These are phyloP conservation scores for Maconellicoccus hirsutus DNA, from an alignment of 1,140 invertebrate species.

Conservation along the genomic window DNA sequence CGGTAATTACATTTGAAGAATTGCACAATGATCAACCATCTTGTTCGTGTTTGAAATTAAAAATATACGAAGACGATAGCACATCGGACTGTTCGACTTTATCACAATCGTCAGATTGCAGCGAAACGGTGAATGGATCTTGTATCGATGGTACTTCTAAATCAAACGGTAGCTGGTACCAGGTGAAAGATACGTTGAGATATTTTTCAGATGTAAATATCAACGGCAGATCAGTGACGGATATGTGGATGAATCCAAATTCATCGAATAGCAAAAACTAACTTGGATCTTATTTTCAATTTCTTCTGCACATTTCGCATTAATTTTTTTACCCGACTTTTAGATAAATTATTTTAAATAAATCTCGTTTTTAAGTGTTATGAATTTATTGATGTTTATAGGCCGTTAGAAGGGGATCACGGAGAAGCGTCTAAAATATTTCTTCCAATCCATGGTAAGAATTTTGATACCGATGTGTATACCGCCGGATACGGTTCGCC, in stretches of 20 bases:
- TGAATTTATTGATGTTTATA: too few species aligned
- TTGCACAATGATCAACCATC: not conserved
- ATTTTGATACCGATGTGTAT: slow-evolving; percentile 58
- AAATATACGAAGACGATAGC: not conserved
- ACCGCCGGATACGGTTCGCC: slow-evolving; percentile 56
- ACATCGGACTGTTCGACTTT: not conserved
- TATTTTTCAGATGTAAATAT: not conserved
- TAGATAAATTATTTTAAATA: too few species aligned
- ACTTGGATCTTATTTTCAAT: not conserved
- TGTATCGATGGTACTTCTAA: not conserved
- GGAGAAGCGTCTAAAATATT: not conserved
- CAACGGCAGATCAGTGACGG: not conserved
- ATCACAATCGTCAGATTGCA: not conserved
- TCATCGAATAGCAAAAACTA: not conserved
- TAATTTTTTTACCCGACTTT: too few species aligned
- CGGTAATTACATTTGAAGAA: not conserved
- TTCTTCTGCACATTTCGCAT: too few species aligned
- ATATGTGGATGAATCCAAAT: slow-evolving; percentile 9
- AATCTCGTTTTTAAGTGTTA: too few species aligned
- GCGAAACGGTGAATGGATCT: too few species aligned
- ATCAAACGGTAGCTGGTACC: not conserved
- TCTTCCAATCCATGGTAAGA: slow-evolving; percentile 50
- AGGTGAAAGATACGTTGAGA: not conserved
- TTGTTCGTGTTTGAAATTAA: not conserved
- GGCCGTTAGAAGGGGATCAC: not conserved